Evolutionary conservation across 2,888 invertebrate genomes (phyloP).

Genomic region (Anagyrus pseudococci): DNA sequence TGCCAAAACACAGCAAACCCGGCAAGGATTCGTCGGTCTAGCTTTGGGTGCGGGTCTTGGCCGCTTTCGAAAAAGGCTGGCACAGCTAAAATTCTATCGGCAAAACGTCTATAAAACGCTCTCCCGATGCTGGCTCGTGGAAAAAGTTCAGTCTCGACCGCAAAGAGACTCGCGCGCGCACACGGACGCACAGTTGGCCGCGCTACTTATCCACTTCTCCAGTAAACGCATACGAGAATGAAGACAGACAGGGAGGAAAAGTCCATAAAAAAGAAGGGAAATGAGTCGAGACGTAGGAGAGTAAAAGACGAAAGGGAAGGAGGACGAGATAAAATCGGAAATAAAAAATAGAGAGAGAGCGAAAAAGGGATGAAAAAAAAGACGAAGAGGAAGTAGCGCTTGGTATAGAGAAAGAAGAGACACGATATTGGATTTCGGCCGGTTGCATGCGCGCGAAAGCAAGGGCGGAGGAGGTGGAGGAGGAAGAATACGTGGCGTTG

Average conservation of each 20-base stretch:
- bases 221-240: constrained; percentile 5
- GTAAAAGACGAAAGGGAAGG: no score
- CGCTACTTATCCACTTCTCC: constrained; percentile 10
- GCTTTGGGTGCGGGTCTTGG: not conserved
- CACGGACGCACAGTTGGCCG: not conserved
- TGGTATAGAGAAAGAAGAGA: not conserved
- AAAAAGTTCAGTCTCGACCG: constrained; percentile 10
- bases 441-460: constrained; percentile 6
- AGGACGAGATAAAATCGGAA: no score
- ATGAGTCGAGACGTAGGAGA: constrained; percentile 18
- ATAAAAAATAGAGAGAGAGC: no score
- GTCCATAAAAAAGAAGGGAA: constrained; percentile 21
- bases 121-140: constrained; percentile 21
- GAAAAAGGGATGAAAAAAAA: no score
- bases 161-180: not conserved
- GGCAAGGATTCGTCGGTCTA: not conserved
- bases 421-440: constrained; percentile 28
- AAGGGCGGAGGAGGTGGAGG: no score
- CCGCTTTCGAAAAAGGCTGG: constrained; percentile 14
- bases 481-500: no score
- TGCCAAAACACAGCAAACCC: not conserved
- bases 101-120: constrained; percentile 32
- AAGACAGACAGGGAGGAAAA: constrained; percentile 16
- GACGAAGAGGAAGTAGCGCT: not conserved
- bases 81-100: constrained; percentile 34